A percentile compares a stretch with the other conserved stretches of the same genome.
Evolutionary conservation across 2,888 invertebrate species (phyloP).

Genomic region (Hydriomena furcata): DNA sequence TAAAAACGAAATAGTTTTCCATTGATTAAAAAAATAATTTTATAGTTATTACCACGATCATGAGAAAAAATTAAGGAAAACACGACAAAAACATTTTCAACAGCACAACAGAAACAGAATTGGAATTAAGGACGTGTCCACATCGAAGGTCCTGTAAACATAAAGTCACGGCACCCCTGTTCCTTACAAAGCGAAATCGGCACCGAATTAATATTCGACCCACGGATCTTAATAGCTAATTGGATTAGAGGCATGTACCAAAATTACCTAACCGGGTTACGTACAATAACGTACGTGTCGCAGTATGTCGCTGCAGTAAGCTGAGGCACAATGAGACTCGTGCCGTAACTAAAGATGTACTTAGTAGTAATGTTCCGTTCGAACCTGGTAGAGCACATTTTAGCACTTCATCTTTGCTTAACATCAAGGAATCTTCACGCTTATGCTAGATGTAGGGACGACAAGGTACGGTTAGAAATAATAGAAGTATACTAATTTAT

Average conservation of each 20-base stretch:
- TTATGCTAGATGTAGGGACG: no score
- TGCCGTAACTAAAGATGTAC: constrained; percentile 1
- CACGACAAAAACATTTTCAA: constrained; percentile 12
- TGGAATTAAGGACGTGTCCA: constrained; percentile 27
- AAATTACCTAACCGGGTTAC: constrained; percentile 80
- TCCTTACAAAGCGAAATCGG: constrained; percentile 69
- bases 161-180: constrained; percentile 60
- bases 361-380: not conserved
- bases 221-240: constrained; percentile 83
- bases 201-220: constrained; percentile 77
- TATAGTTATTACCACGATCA: no score
- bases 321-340: constrained; percentile 7
- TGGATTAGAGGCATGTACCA: constrained; percentile 81
- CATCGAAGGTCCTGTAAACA: constrained; percentile 41
- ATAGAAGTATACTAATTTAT: no score
- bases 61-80: constrained; percentile 7
- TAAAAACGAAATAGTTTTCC: not conserved
- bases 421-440: no score
- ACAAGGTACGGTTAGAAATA: no score
- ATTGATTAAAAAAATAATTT: no score
- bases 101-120: constrained; percentile 28
- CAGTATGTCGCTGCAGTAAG: constrained; percentile 30
- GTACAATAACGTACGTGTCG: constrained; percentile 72
- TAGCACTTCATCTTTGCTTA: no score
- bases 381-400: no score